Percentiles rank a stretch among this genome's conserved stretches.
phyloP scores from a whole-genome alignment of 2,113 vertebrate species.

The Plecotus auritus region DNA sequence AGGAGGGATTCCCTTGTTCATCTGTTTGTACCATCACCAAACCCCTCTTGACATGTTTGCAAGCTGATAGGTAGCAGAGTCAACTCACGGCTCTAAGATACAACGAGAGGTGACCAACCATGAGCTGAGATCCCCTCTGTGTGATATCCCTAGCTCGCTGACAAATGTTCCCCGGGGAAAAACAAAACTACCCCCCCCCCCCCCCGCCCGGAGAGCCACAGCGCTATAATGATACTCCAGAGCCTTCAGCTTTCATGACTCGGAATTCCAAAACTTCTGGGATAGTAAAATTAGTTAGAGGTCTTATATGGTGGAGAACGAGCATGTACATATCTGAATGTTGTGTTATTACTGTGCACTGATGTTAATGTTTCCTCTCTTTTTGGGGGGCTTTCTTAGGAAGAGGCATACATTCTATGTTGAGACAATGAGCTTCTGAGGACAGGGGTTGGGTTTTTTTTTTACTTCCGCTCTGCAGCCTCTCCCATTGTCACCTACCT shows the following conservation, averaged over 20 bases:
- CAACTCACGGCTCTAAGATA: background rate
- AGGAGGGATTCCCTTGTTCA: background rate
- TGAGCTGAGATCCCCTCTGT: background rate
- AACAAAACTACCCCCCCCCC: background rate
- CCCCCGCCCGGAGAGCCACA: background rate
- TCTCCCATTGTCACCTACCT: background rate
- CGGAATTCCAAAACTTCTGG: background rate
- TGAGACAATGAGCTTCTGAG: background rate
- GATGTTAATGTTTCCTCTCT: background rate
- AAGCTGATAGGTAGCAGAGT: background rate
- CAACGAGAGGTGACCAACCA: background rate
- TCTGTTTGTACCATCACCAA: background rate
- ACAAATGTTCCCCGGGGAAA: background rate
- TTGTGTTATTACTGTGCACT: background rate
- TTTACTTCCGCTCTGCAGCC: background rate
- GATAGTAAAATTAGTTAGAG: background rate
- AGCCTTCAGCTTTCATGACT: background rate
- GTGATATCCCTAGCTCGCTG: background rate
- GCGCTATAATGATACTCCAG: background rate
- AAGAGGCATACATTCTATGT: background rate
- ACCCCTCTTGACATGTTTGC: background rate
- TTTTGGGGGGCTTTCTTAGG: background rate
- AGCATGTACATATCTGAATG: background rate
- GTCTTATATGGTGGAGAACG: background rate
- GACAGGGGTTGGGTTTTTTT: background rate